Evolutionary conservation across 2,888 invertebrate genomes (phyloP).

Genomic region (Torymus aiolomorphi): DNA sequence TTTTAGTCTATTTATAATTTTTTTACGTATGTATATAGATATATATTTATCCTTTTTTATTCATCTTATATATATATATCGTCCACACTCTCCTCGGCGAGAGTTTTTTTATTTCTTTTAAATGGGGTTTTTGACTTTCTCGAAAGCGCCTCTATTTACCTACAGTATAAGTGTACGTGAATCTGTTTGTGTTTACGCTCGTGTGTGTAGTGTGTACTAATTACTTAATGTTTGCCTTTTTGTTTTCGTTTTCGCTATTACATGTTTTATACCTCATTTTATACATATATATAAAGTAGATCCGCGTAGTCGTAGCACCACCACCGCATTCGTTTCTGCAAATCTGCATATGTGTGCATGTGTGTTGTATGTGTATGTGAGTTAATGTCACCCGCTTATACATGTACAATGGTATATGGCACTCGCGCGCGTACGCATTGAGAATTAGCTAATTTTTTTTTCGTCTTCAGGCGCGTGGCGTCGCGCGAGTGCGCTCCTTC

Average conservation of each 20-base stretch:
- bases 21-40: slow-evolving; percentile 55
- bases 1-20: slow-evolving; percentile 49
- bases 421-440: slow-evolving; percentile 59
- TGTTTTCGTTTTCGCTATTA: no score
- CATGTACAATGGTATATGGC: slow-evolving; percentile 39
- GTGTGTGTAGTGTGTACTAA: slow-evolving; percentile 34
- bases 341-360: no score
- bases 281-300: slow-evolving; percentile 39
- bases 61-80: slow-evolving; percentile 55
- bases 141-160: slow-evolving; percentile 49
- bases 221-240: not conserved
- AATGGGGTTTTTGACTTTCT: slow-evolving; percentile 58
- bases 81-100: slow-evolving; percentile 57
- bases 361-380: not conserved
- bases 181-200: slow-evolving; percentile 3
- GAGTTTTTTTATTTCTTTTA: slow-evolving; percentile 34
- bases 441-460: slow-evolving; percentile 44
- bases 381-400: slow-evolving; percentile 33
- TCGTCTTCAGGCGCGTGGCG: not conserved
- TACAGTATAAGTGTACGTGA: slow-evolving; percentile 23
- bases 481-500: slow-evolving; percentile 27
- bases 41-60: slow-evolving; percentile 39
- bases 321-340: slow-evolving; percentile 17
- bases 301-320: slow-evolving; percentile 50
- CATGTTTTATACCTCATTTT: not conserved